Base-by-base conservation (phyloP, 1,140 invertebrate genomes). In the Pomacea maculata region DNA sequence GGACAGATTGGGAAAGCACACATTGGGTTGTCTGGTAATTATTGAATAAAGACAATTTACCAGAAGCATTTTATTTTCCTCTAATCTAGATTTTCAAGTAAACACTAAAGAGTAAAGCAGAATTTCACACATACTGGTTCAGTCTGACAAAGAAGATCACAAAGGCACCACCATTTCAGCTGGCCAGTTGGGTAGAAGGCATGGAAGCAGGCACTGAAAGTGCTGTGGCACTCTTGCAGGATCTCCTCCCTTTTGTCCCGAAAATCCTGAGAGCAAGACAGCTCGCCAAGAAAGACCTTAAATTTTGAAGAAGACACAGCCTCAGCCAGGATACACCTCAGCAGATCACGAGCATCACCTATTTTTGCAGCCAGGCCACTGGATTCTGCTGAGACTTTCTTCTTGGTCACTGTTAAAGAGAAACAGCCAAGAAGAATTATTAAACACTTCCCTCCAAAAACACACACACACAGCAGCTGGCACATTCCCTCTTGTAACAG, bases 131-230 rank as follows among this genome's bases (percentile, higher is more conserved):
- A 91, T 93, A 96, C 95, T 91, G 95, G 95, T 85, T 96, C 94
- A 82, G 96, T 95, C 86, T 95, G 93, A 67, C 84, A 86, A 14
- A 98, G 92, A 21, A 98, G 90, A 88, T 97, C 95, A 91, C 97
- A 98, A 0, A 99, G 90, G 87, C 95, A 96, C 80, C 95, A 95
- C 97, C 97, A 98, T 89, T 98, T 98, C 29, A 98, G 92, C 80
- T 94, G 95, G 0, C 96, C 95, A 1, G 97, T 98, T 0, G 98
- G 97, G 92, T 98, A 99, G 92, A 99, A 99, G 0, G 96, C 96
- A 91, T 98, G 96, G 88, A 97, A 99, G 90, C 97, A 98, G 7
- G 95, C 93, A 7, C 97, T 95, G 89, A 98, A 97, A 15, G 97
- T 97, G 77, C 94, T 93, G 86, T 98, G 96, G 86, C 96, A 97